Evolutionary conservation across 2,113 vertebrate species (phyloP), one percentile per base, ranked within the genome.

Genomic region (Hyperopisus bebe): DNA sequence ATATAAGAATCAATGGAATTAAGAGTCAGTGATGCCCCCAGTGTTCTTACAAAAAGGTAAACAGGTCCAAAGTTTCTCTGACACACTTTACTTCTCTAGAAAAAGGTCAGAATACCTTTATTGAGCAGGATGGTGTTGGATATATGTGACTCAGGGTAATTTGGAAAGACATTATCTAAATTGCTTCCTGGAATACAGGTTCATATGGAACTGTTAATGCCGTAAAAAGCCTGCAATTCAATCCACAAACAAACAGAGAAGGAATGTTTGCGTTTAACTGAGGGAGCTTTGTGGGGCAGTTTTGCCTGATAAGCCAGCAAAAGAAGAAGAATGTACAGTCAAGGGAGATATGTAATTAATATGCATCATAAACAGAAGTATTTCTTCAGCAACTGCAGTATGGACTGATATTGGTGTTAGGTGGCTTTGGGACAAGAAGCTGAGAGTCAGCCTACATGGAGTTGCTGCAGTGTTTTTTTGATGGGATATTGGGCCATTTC

Each of bases 161-260:
- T 77, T 77, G 70, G 35, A 77, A 31, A 77, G 13, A 77, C 70
- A 77, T 77, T 77, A 77, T 77, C 70, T 77, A 77, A 77, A 77
- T 77, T 17, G 70, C 70, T 77, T 77, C 31, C 70, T 77, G 70
- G 31, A 77, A 77, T 39, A 35, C 70, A 77, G 70, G 35, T 77
- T 35, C 31, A 39, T 39, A 77, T 77, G 31, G 70, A 39, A 35
- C 13, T 77, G 15, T 77, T 39, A 77, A 5, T 77, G 70, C 8
- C 24, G 3, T 77, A 80, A 42, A 42, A 80, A 42, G 35, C 70
- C 70, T 77, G 31, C 74, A 42, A 80, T 39, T 80, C 74, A 42
- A 42, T 42, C 74, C 74, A 39, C 35, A 42, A 80, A 42, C 39
- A 80, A 42, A 80, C 1, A 80, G 74, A 77, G 15, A 8, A 19